Base-by-base conservation (phyloP, 2,888 invertebrate species). In the Pheosia gnoma region DNA sequence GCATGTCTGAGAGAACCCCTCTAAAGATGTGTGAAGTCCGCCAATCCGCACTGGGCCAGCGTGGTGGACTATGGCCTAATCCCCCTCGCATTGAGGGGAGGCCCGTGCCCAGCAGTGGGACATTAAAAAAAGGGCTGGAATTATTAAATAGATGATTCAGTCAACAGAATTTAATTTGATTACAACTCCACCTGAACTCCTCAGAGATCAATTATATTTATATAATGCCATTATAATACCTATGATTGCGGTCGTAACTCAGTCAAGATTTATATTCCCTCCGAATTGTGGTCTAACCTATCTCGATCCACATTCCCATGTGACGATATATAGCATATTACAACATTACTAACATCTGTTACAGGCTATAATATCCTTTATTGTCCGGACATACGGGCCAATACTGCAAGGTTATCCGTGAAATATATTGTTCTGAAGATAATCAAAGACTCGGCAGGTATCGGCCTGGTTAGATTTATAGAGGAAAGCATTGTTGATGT, bases 371-470 rank as follows among this genome's bases (percentile, higher is more conserved):
- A 37, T 37, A 37, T 37, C 53, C 9, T 25, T 3, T 53, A 53
- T 11, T 0, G 5, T 11, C 4, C 53, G 37, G 10, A 3, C 5
- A 53, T 53, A 53, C 5, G 11, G 53, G 53, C 9, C 8, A 37
- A 7, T 37, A 38, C 9, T 7, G 53, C 37, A 5, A 3, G 37
- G 9, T 53, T 3, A 6, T 53, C 6, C 8, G 11, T 7, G 37
- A 37, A 53, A 36, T 37, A 53, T 53, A 53, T 53, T 53, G 53
- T 53, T 53, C 36, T 36, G 37, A 38, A 37, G 53, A 53, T 53
- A 53, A 53, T 53, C 36, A 53, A 4, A 36, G 52, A 36, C 36
- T 10, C 53, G 38, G 53, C 53, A 53, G 53, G 53, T 53, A 53
- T 37, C 25, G 25, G 25, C 25, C 25, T 38, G 53, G 9, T 3